Percentiles rank a stretch among this genome's conserved stretches.
phyloP scores from a whole-genome alignment of 2,888 invertebrate species.

The Lamellibrachia satsuma region DNA sequence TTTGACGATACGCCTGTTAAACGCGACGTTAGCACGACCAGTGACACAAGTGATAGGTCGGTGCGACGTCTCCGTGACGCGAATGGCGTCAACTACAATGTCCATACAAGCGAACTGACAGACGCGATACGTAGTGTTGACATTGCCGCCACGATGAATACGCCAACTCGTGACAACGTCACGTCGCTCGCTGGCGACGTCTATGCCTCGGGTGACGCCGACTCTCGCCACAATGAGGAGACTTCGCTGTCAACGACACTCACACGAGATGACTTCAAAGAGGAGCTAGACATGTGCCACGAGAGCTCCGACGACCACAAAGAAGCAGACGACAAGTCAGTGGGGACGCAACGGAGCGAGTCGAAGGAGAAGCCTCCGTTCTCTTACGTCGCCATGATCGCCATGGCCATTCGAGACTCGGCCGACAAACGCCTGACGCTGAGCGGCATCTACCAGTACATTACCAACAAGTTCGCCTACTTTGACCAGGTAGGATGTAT shows the following conservation, averaged over 20 bases:
- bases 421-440: slow-evolving; percentile 91
- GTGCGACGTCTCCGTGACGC: background rate
- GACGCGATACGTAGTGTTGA: background rate
- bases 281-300: background rate
- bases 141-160: slow-evolving; percentile 4
- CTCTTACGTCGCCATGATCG: slow-evolving; percentile 25
- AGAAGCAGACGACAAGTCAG: background rate
- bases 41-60: background rate
- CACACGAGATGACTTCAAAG: background rate
- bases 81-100: background rate
- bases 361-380: slow-evolving; percentile 23
- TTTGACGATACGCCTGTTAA: background rate
- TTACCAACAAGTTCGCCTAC: slow-evolving; percentile 94
- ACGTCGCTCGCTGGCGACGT: background rate
- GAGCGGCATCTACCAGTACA: slow-evolving; percentile 98
- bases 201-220: background rate
- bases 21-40: background rate
- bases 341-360: background rate
- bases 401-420: slow-evolving; percentile 46
- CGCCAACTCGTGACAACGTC: background rate
- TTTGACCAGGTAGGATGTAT: slow-evolving; percentile 78
- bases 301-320: background rate
- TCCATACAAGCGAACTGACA: background rate
- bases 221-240: background rate
- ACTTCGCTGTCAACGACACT: background rate